Evolutionary conservation across 2,888 invertebrate genomes (phyloP).

Genomic region (Acanthococcus lagerstroemiae): DNA sequence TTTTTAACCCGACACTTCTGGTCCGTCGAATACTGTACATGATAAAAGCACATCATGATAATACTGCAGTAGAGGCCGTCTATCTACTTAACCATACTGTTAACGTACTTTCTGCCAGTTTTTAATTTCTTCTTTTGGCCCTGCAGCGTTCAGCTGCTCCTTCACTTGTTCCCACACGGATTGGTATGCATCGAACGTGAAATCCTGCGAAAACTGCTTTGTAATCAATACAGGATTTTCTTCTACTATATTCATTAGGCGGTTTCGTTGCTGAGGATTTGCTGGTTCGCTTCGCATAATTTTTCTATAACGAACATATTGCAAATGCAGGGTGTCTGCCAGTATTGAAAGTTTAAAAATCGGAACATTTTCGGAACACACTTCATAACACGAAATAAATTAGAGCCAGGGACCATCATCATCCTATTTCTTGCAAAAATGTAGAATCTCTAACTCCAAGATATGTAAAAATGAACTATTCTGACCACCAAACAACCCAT

Average conservation of each 20-base stretch:
- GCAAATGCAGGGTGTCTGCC: no score
- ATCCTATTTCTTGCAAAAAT: no score
- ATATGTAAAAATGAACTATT: no score
- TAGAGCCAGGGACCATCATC: no score
- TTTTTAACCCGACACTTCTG: not conserved
- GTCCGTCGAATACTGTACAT: not conserved
- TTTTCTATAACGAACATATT: no score
- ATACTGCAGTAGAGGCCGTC: not conserved
- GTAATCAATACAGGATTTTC: not conserved
- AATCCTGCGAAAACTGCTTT: not conserved
- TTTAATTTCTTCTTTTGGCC: not conserved
- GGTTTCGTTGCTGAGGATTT: not conserved
- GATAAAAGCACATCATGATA: not conserved
- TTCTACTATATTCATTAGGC: not conserved
- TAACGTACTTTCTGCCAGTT: not conserved
- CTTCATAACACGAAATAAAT: no score
- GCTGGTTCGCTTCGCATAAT: not conserved
- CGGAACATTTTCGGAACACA: no score
- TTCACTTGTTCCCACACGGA: not conserved
- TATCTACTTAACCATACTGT: not conserved
- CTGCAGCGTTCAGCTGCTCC: not conserved
- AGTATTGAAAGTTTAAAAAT: no score
- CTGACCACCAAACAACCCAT: no score
- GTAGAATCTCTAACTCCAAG: no score
- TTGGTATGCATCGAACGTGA: not conserved